phyloP scores from a whole-genome alignment of 2,888 invertebrate species.

The Chrysolina haemoptera region DNA sequence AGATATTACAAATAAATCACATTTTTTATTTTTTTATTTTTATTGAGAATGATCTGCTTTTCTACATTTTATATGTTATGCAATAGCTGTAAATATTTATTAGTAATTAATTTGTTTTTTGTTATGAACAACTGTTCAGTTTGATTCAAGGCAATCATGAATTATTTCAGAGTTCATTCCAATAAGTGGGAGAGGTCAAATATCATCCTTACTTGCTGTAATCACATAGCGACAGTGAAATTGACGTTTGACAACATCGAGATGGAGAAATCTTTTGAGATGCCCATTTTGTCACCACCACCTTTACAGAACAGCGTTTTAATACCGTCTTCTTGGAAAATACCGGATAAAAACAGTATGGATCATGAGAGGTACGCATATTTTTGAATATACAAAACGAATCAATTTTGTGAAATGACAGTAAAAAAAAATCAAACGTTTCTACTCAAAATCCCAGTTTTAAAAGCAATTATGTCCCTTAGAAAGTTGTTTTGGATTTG shows the following conservation, averaged over 20 bases:
- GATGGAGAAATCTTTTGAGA: slow-evolving; percentile 56
- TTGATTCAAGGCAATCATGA: not conserved
- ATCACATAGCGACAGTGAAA: slow-evolving; percentile 70
- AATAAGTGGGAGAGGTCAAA: slow-evolving; percentile 66
- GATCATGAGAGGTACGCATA: slow-evolving; percentile 21
- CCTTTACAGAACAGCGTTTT: slow-evolving; percentile 68
- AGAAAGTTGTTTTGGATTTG: too few relatives aligned
- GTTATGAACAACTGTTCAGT: not conserved
- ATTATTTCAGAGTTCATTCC: slow-evolving; percentile 39
- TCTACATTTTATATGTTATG: too few relatives aligned
- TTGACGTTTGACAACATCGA: slow-evolving; percentile 60
- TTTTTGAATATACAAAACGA: not conserved
- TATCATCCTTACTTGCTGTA: slow-evolving; percentile 73
- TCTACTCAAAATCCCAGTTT: too few relatives aligned
- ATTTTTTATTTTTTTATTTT: too few relatives aligned
- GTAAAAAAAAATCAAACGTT: too few relatives aligned
- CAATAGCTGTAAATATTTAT: too few relatives aligned
- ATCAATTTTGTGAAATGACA: not conserved
- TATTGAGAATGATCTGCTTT: too few relatives aligned
- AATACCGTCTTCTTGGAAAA: slow-evolving; percentile 66
- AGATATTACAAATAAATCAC: too few relatives aligned
- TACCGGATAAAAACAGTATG: slow-evolving; percentile 47
- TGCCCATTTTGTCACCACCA: slow-evolving; percentile 63
- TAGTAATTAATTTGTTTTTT: too few relatives aligned
- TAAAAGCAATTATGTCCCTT: too few relatives aligned